Evolutionary conservation across 2,797 vertebrate genomes (phyloP).

Genomic region (Carcharodon carcharias): DNA sequence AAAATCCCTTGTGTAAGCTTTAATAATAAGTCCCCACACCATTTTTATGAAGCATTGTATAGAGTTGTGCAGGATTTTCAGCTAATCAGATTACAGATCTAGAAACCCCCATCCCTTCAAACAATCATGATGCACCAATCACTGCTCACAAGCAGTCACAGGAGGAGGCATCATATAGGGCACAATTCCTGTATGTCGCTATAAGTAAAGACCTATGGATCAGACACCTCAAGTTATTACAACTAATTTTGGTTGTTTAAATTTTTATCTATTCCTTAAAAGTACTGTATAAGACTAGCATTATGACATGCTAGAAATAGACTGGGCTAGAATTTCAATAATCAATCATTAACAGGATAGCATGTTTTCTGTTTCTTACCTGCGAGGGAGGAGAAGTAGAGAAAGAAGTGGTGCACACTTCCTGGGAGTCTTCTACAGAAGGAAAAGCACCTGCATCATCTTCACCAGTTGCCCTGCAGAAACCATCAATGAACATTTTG

Average conservation of each 20-base stretch:
- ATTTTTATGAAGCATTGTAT: neutral
- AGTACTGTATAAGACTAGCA: neutral
- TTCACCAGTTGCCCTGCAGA: slow-evolving; percentile 68
- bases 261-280: neutral
- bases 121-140: neutral
- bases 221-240: neutral
- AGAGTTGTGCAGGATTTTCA: neutral
- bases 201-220: neutral
- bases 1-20: neutral
- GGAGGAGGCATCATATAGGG: neutral
- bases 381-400: slow-evolving; percentile 97
- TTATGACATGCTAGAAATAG: neutral
- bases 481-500: slow-evolving; percentile 36
- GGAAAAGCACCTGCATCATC: slow-evolving; percentile 68
- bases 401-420: slow-evolving; percentile 94
- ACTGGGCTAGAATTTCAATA: neutral
- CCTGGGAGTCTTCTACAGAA: slow-evolving; percentile 92
- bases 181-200: neutral
- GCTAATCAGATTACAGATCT: neutral
- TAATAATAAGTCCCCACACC: neutral
- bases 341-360: no score
- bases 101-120: neutral
- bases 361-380: slow-evolving; percentile 55
- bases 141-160: neutral
- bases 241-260: neutral